Evolutionary conservation across 1,140 invertebrate species (phyloP), one percentile per base, ranked within the genome.

Genomic region (Alviniconcha marisindica): DNA sequence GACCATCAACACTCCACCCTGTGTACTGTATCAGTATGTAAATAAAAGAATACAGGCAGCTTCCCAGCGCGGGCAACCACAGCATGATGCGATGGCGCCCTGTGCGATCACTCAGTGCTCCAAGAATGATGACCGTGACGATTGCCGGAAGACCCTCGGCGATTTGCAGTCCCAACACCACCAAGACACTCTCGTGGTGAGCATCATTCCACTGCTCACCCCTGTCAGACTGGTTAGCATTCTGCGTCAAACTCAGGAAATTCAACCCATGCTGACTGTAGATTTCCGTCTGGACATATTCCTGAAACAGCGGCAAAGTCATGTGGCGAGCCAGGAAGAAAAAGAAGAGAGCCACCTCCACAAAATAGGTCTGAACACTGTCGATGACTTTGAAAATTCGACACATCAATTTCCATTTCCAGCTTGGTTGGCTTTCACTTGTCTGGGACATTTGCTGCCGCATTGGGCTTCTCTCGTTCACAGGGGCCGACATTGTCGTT

Each of bases 311-410:
- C 0, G 91, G 91, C 28, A 92, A 74, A 28, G 91, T 87, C 91
- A 92, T 92, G 77, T 92, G 91, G n/a, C 90, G 81, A 36, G 89
- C 83, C 1, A 91, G 85, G 79, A 92, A 92, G 80, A 90, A 92
- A 60, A 87, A 87, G 48, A 91, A 91, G 42, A 90, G 87, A 18
- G 90, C 89, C 54, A 89, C 87, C 77, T 92, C 91, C 0, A 92
- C 91, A 56, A 90, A 83, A 73, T 90, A 92, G 38, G 83, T 84
- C 54, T 90, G 89, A 54, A 91, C 83, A 15, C 69, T 77, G 77
- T 86, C 85, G 44, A 89, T 85, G n/a, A 60, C 51, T 14, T 81
- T 63, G 36, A 79, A 83, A 4, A 85, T 54, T 24, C 83, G 82
- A 31, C 51, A 48, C 7, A 80, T 56, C 78, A 80, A 2, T 44